Conservation (phyloP, 2,888 invertebrate species). For the Rhagonycha fulva region DNA sequence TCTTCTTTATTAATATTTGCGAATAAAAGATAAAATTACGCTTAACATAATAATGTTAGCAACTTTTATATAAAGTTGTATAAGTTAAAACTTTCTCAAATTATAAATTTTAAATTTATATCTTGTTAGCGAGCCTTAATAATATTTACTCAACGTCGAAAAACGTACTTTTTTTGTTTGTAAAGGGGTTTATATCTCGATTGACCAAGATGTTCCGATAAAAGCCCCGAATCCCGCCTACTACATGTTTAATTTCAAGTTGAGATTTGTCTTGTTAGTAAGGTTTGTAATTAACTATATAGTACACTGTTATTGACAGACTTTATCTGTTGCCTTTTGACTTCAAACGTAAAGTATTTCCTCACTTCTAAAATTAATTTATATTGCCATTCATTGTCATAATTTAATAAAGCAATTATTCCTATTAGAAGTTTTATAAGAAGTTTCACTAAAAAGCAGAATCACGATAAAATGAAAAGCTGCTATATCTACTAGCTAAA, state of each 20-base stretch:
- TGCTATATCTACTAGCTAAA: background rate
- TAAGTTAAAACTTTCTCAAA: background rate
- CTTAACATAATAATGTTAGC: too few species aligned
- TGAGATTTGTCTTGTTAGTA: slow-evolving; percentile 19
- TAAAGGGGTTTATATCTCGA: background rate
- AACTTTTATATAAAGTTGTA: too few species aligned
- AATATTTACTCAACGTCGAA: background rate
- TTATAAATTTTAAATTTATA: background rate
- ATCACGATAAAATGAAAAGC: background rate
- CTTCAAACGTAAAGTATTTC: background rate
- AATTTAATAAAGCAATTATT: background rate
- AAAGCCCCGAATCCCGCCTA: slow-evolving; percentile 12
- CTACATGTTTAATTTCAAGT: slow-evolving; percentile 16
- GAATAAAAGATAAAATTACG: too few species aligned
- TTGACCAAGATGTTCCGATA: background rate
- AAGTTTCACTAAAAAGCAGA: background rate
- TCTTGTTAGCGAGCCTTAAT: background rate
- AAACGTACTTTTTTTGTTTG: background rate
- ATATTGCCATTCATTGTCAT: background rate
- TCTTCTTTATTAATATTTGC: too few species aligned
- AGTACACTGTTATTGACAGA: slow-evolving; percentile 16
- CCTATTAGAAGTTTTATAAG: background rate
- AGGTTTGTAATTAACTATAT: slow-evolving; percentile 15
- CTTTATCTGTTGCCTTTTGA: slow-evolving; percentile 2
- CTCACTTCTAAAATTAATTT: background rate